These are phyloP conservation scores for Perizoma flavofasciatum DNA, from an alignment of 2,888 invertebrate genomes.

Conservation along the genomic window DNA sequence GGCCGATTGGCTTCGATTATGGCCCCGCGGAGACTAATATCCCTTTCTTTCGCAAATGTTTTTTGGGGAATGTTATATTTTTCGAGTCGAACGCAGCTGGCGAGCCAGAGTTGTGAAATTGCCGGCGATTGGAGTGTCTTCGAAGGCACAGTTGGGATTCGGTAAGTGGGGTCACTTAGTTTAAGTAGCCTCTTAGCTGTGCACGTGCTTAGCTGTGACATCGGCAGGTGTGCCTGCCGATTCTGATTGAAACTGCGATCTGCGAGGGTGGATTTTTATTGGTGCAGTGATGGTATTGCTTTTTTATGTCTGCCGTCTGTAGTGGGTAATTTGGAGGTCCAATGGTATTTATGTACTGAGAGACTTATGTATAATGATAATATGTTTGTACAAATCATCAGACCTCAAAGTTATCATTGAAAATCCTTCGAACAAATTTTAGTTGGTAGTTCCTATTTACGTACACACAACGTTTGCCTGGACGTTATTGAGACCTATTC, in stretches of 20 bases:
- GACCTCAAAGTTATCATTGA: too few relatives aligned
- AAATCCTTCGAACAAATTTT: too few relatives aligned
- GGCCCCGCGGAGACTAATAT: constrained; percentile 82
- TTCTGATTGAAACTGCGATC: constrained; percentile 76
- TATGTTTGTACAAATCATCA: not conserved
- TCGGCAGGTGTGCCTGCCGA: constrained; percentile 73
- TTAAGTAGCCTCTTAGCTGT: constrained; percentile 78
- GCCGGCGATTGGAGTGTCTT: constrained; percentile 63
- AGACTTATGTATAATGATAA: not conserved
- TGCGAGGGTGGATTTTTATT: constrained; percentile 63
- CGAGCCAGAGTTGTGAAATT: constrained; percentile 70
- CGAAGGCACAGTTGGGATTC: constrained; percentile 67
- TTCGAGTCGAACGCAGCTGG: constrained; percentile 80
- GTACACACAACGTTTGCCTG: too few relatives aligned
- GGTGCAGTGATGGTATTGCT: constrained; percentile 53
- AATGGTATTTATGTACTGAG: not conserved
- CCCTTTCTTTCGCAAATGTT: constrained; percentile 79
- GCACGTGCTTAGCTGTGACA: constrained; percentile 68
- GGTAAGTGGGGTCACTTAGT: constrained; percentile 78
- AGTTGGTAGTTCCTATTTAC: too few relatives aligned
- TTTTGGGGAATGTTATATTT: constrained; percentile 80
- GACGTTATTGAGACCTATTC: too few relatives aligned
- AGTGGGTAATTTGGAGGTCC: constrained; percentile 18
- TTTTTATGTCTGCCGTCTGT: constrained; percentile 39
- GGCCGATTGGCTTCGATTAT: constrained; percentile 83